Evolutionary conservation across 2,888 invertebrate genomes (phyloP), one percentile per base, ranked within the genome.

Genomic region (Phaonia tiefii): DNA sequence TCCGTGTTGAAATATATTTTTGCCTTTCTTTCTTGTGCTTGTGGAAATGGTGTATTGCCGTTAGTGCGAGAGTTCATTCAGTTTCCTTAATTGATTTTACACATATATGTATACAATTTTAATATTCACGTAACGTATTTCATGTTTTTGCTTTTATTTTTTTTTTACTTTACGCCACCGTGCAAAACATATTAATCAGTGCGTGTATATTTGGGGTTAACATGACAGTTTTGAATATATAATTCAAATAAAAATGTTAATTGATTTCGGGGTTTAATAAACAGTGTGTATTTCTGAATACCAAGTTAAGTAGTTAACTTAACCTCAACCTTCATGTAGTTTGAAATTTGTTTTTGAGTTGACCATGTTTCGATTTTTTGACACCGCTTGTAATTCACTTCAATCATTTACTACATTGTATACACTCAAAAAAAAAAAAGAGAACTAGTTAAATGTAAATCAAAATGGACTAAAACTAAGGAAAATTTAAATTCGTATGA

Each of bases 311-410:
- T 42, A 26, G 31, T 25, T 66, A 51, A 44, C 20, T 67, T 49
- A 81, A 81, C 81, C 78, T 75, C 75, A 81, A 75, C 81, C 81
- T 81, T 81, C 81, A 81, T 22, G 67, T 71, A n/a, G n/a, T n/a
- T n/a, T n/a, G n/a, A n/a, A n/a, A n/a, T n/a, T n/a, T n/a, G n/a
- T 37, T 60, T 11, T 72, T 72, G 15, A 22, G 26, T 49, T 7
- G 42, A 26, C 44, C 44, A 17, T 72, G 22, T 72, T 72, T 72
- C 44, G 31, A 37, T 60, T 58, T 54, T 25, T 72, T 39, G 63
- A 63, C 39, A 39, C 60, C n/a, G 58, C 17, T 8, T 44, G 15
- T 51, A 22, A 1, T 25, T 1, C 13, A 13, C 13, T 8, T n/a
- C 20, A 7, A n/a, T n/a, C n/a, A n/a, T n/a, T n/a, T n/a, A n/a